phyloP scores from a whole-genome alignment of 2,113 vertebrate species.

The Dicerorhinus sumatrensis region DNA sequence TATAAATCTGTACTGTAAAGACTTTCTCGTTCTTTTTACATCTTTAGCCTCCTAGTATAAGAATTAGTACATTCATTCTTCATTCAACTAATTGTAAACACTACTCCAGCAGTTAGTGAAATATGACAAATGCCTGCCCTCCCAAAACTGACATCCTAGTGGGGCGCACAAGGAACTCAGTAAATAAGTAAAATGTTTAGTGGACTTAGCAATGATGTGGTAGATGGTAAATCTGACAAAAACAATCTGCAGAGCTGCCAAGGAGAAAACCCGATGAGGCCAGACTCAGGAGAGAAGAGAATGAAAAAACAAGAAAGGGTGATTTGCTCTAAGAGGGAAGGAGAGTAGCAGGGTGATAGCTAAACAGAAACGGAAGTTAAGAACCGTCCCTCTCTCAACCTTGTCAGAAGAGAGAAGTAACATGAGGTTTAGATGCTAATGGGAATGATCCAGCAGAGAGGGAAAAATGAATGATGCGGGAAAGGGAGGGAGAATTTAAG shows the following conservation, averaged over 20 bases:
- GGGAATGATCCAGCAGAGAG: background rate
- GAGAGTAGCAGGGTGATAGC: background rate
- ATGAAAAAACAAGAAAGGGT: background rate
- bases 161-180: background rate
- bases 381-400: too few relatives aligned
- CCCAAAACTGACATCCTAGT: background rate
- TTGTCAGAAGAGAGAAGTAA: background rate
- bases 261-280: background rate
- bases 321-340: background rate
- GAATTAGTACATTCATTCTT: background rate
- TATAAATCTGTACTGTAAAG: background rate
- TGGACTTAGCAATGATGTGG: accelerated
- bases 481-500: background rate
- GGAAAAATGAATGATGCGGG: background rate
- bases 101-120: background rate
- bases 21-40: background rate
- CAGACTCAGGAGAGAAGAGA: background rate
- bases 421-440: background rate
- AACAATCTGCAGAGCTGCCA: background rate
- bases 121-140: background rate
- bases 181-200: background rate
- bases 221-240: background rate
- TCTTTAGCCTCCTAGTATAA: background rate
- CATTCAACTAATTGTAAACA: background rate
- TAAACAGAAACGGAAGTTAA: background rate